Percentiles rank a stretch among this genome's conserved stretches.
phyloP scores from a whole-genome alignment of 2,888 invertebrate species.

The Taphrorychus bicolor region DNA sequence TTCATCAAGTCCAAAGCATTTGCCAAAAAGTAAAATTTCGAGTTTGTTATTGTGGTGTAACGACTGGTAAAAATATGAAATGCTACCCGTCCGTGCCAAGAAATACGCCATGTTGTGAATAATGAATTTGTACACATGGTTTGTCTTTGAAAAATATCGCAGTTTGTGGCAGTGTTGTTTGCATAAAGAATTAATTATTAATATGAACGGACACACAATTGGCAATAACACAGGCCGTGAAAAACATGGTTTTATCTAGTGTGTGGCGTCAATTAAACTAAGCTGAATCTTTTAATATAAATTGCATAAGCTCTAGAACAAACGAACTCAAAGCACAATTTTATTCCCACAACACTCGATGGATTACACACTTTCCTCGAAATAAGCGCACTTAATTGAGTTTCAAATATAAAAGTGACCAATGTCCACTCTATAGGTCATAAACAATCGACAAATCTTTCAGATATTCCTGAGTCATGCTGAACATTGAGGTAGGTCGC shows the following conservation, averaged over 20 bases:
- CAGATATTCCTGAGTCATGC: background rate
- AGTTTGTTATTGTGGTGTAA: conserved; percentile 26
- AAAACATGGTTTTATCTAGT: no score
- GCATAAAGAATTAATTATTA: background rate
- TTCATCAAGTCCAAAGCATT: background rate
- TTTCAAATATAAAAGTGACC: conserved; percentile 3
- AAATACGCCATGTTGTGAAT: conserved; percentile 9
- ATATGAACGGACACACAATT: background rate
- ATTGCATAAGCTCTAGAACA: no score
- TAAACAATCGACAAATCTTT: background rate
- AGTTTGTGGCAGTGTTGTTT: no score
- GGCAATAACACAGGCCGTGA: background rate
- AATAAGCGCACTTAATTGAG: background rate
- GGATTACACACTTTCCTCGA: no score
- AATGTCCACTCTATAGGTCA: background rate
- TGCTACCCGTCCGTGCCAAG: conserved; percentile 24
- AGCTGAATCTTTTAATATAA: no score
- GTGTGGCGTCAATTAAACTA: no score
- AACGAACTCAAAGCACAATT: no score
- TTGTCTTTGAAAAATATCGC: no score
- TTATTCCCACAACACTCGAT: no score
- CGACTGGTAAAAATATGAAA: conserved; percentile 18
- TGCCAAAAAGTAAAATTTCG: conserved; percentile 21
- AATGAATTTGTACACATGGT: background rate
- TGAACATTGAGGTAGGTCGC: conserved; percentile 8